These are phyloP conservation scores for Lasioglossum calceatum DNA, from an alignment of 2,888 invertebrate genomes.

Conservation along the genomic window DNA sequence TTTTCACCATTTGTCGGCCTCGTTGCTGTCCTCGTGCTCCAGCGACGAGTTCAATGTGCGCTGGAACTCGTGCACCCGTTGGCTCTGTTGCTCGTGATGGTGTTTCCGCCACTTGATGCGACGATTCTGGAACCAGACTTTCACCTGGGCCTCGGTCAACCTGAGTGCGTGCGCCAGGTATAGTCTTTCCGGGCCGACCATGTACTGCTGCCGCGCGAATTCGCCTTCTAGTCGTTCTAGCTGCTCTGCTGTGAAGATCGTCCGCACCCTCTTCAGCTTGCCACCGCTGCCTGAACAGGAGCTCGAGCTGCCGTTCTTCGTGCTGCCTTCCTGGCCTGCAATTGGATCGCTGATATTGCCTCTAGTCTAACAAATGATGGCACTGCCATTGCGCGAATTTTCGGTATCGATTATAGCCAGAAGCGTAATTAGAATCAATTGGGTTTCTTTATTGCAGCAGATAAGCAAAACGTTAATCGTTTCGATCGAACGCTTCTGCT, in stretches of 20 bases:
- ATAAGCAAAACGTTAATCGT: background rate
- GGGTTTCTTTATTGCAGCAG: too few relatives aligned
- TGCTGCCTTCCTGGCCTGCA: constrained; percentile 82
- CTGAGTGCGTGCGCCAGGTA: constrained; percentile 95
- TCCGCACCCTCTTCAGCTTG: constrained; percentile 94
- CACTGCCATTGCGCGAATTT: too few relatives aligned
- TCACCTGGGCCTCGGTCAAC: constrained; percentile 95
- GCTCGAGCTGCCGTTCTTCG: constrained; percentile 84
- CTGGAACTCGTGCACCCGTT: constrained; percentile 88
- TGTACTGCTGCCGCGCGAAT: constrained; percentile 98
- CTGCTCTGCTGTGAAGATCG: constrained; percentile 98
- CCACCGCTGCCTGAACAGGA: constrained; percentile 84
- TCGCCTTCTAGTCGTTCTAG: constrained; percentile 96
- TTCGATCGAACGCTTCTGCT: background rate
- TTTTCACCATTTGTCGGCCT: constrained; percentile 83
- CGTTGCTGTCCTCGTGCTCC: constrained; percentile 85
- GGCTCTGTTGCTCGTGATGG: constrained; percentile 96
- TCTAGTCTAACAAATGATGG: background rate
- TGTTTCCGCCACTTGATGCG: constrained; percentile 98
- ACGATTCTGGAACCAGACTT: constrained; percentile 89
- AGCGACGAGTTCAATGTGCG: constrained; percentile 80
- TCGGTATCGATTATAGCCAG: too few relatives aligned
- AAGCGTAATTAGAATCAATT: too few relatives aligned
- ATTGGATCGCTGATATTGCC: constrained; percentile 26
- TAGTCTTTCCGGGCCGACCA: constrained; percentile 98